phyloP scores from a whole-genome alignment of 1,140 invertebrate genomes.

The Bombus haemorrhoidalis region DNA sequence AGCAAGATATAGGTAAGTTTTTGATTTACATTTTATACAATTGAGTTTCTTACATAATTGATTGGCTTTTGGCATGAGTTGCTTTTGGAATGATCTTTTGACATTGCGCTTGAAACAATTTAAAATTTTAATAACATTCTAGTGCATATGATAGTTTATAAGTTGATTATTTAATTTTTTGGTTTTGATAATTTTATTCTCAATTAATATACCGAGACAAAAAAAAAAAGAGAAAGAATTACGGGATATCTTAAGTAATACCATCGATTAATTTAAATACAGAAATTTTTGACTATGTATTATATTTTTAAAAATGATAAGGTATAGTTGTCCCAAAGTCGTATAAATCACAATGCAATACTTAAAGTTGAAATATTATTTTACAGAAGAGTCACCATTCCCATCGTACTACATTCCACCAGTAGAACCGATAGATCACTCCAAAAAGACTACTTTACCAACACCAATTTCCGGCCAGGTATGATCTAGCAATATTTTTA shows the following conservation, averaged over 20 bases:
- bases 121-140: background rate
- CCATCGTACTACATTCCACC: constrained; percentile 73
- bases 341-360: background rate
- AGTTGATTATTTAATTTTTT: background rate
- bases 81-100: background rate
- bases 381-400: constrained; percentile 76
- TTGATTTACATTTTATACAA: background rate
- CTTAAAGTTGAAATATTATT: constrained; percentile 27
- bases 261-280: background rate
- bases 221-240: too few species aligned
- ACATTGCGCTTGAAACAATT: constrained; percentile 2
- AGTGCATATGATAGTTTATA: background rate
- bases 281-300: background rate
- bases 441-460: constrained; percentile 32
- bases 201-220: too few species aligned
- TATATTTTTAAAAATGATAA: background rate
- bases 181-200: too few species aligned
- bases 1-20: background rate
- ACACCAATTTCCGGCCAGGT: constrained; percentile 79
- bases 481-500: background rate
- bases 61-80: constrained; percentile 32
- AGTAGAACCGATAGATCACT: constrained; percentile 68
- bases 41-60: background rate
- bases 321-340: background rate
- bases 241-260: background rate